Evolutionary conservation across 2,888 invertebrate species (phyloP).

Genomic region (Netelia fuscicornis): DNA sequence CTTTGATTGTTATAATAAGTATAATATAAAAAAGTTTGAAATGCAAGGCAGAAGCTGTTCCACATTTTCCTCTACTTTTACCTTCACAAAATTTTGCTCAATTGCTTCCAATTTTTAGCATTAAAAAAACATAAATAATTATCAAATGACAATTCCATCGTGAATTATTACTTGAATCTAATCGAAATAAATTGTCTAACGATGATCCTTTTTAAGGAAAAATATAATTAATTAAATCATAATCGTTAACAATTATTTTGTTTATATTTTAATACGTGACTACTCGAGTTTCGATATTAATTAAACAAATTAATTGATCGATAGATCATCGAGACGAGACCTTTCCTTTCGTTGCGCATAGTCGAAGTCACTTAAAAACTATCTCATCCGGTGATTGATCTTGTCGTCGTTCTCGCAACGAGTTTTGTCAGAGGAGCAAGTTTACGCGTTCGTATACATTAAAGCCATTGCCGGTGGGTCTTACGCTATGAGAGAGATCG

Average conservation of each 20-base stretch:
- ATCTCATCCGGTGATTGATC: conserved; percentile 30
- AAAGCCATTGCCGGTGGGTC: too few relatives aligned
- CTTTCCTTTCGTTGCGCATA: too few relatives aligned
- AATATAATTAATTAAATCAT: not conserved
- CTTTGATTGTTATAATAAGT: not conserved
- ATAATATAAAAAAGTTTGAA: too few relatives aligned
- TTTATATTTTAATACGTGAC: not conserved
- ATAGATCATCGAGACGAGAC: conserved; percentile 5
- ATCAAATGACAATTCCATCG: too few relatives aligned
- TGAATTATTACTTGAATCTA: too few relatives aligned
- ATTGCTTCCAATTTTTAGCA: too few relatives aligned
- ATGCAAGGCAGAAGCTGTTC: too few relatives aligned
- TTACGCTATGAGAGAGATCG: conserved; percentile 19
- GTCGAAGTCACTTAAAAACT: not conserved
- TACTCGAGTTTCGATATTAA: not conserved
- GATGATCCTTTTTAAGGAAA: too few relatives aligned
- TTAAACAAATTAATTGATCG: not conserved
- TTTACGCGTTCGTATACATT: conserved; percentile 10
- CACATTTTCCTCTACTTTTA: too few relatives aligned
- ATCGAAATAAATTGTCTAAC: too few relatives aligned
- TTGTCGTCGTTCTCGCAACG: conserved; percentile 7
- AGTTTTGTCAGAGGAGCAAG: conserved; percentile 12
- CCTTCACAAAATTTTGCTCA: too few relatives aligned
- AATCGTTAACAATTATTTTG: not conserved
- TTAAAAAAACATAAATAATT: too few relatives aligned